Evolutionary conservation across 2,797 vertebrate genomes (phyloP).

Genomic region (Sebastes oblongus): DNA sequence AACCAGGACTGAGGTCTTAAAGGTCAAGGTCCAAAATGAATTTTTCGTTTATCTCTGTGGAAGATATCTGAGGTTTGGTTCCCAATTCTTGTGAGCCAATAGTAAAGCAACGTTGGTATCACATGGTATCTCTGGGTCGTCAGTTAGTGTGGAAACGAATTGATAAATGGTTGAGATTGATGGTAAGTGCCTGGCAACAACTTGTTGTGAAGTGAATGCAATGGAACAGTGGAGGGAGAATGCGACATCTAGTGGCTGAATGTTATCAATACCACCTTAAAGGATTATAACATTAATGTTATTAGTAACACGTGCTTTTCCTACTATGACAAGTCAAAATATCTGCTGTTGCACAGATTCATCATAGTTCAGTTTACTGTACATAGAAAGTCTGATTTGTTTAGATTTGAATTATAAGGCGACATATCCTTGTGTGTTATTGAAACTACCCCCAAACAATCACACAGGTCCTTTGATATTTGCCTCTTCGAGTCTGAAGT

Average conservation of each 20-base stretch:
- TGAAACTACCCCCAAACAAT: constrained; percentile 49
- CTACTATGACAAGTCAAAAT: neutral
- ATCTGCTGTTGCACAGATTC: neutral
- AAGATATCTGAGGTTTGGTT: too few relatives aligned
- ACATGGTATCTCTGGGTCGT: too few relatives aligned
- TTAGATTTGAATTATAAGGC: constrained; percentile 16
- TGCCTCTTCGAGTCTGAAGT: constrained; percentile 42
- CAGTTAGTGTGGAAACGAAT: too few relatives aligned
- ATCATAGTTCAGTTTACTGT: neutral
- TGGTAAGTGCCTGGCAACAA: too few relatives aligned
- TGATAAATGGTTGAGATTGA: too few relatives aligned
- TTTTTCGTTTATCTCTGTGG: too few relatives aligned
- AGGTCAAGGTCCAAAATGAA: neutral
- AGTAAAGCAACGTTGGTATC: too few relatives aligned
- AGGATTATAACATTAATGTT: neutral
- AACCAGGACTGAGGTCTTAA: neutral
- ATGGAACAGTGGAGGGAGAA: accelerated
- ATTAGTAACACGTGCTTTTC: neutral
- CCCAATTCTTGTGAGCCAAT: too few relatives aligned
- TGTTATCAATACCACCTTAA: too few relatives aligned
- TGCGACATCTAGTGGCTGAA: too few relatives aligned
- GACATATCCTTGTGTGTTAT: constrained; percentile 38
- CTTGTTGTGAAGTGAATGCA: too few relatives aligned
- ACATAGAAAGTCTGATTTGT: constrained; percentile 6
- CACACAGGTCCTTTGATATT: constrained; percentile 34